These are phyloP conservation scores for Pionites leucogaster DNA, from an alignment of 2,113 vertebrate species.

Conservation along the genomic window DNA sequence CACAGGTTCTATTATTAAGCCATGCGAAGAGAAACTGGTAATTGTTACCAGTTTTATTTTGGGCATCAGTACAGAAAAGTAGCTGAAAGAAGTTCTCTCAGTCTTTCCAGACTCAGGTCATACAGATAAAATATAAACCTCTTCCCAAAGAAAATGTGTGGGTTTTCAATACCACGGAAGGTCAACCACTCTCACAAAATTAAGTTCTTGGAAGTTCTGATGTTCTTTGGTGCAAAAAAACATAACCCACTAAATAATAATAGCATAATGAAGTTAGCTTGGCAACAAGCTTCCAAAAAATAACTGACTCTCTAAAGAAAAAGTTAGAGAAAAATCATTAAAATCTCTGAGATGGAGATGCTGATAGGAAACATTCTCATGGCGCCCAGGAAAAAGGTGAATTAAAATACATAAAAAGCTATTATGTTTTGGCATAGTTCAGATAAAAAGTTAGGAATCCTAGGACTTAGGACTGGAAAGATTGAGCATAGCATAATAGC, in stretches of 20 bases:
- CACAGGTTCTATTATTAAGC: slow-evolving; percentile 11
- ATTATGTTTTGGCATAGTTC: neutral
- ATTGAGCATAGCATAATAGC: neutral
- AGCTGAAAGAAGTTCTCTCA: neutral
- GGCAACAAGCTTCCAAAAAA: slow-evolving; percentile 11
- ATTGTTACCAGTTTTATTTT: slow-evolving; percentile 16
- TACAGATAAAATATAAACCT: neutral
- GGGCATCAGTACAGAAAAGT: neutral
- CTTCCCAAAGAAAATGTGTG: neutral
- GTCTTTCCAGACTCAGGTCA: neutral
- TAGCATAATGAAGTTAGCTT: neutral
- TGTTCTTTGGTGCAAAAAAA: neutral
- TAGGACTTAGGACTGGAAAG: neutral
- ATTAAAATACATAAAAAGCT: neutral
- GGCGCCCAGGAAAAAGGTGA: neutral
- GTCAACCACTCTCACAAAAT: neutral
- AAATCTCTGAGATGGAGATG: neutral
- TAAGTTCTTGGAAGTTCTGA: neutral
- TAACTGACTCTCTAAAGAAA: neutral
- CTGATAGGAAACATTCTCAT: neutral
- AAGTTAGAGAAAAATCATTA: neutral
- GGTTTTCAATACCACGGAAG: neutral
- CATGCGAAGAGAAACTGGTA: neutral
- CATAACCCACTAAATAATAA: neutral
- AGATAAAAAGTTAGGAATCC: neutral